These are phyloP conservation scores for Spicauda simplicius DNA, from an alignment of 2,888 invertebrate species.

Conservation along the genomic window DNA sequence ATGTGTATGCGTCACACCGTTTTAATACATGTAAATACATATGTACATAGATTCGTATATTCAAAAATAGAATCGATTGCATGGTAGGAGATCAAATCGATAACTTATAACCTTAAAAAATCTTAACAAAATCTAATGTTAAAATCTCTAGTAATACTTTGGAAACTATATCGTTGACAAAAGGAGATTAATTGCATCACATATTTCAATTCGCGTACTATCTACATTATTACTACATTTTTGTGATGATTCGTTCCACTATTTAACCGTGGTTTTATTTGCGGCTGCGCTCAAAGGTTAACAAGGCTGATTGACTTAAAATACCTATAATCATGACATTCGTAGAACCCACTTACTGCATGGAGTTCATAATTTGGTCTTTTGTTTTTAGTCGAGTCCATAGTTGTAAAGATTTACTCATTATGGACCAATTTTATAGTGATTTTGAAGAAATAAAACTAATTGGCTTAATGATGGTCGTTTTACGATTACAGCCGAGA, in stretches of 20 bases:
- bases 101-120: no score
- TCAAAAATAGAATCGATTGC: no score
- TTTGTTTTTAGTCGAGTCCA: constrained; percentile 25
- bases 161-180: no score
- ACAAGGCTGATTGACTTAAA: constrained; percentile 27
- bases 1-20: no score
- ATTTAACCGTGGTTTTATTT: constrained; percentile 11
- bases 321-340: constrained; percentile 24
- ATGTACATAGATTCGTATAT: no score
- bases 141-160: not conserved
- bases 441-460: constrained; percentile 34
- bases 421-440: constrained; percentile 31
- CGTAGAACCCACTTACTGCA: constrained; percentile 20
- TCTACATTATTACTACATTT: not conserved
- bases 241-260: constrained; percentile 19
- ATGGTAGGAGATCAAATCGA: no score
- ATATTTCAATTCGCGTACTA: not conserved
- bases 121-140: no score
- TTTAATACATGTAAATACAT: no score
- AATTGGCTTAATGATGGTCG: constrained; percentile 34
- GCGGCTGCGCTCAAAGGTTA: constrained; percentile 14
- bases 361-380: constrained; percentile 23
- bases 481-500: constrained; percentile 24
- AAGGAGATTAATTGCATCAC: no score
- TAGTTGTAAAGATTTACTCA: constrained; percentile 31